Base-by-base conservation (phyloP, 2,113 vertebrate species). In the Mola mola region DNA sequence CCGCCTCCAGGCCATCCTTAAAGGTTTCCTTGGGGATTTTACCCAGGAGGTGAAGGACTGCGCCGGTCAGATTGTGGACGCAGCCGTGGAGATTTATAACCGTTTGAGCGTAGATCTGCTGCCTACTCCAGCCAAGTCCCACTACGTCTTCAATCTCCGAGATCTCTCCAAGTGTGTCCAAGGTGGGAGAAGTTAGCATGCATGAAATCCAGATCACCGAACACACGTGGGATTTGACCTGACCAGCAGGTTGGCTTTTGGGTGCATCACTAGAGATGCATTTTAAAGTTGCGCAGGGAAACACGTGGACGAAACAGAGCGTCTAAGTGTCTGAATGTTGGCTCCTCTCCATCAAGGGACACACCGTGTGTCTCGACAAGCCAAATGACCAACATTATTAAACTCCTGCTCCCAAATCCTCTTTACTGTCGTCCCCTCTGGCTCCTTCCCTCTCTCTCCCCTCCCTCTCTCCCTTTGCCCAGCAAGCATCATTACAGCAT, bases 151-250 rank as follows among this genome's bases (percentile, higher is more conserved):
- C 88, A 96, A 95, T 78, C 91, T 96, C 25, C 80, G 94, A 42
- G 94, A 95, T 68, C 92, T 96, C 64, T 95, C 94, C 59, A 95
- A 95, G 59, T 95, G 93, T 78, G 87, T 95, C 22, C 95, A 95
- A 89, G 94, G 94, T 95, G 84, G 16, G 15, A 64, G 70, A 21
- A 43, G 5, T 24, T 28, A 22, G 4, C n/a, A n/a, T n/a, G n/a
- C 4, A 8, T 17, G 2, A 38, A 2, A 40, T 60, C 38, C 26
- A 41, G 25, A 59, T 21, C 33, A 6, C 4, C 6, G 37, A 7
- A n/a, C 15, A 40, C n/a, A 40, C n/a, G 8, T 20, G 5, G 11
- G 21, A 43, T 24, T 43, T n/a, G n/a, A n/a, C n/a, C n/a, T n/a
- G n/a, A n/a, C n/a, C n/a, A n/a, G n/a, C n/a, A n/a, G n/a, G n/a